These are phyloP conservation scores for Thalassophryne amazonica DNA, from an alignment of 2,797 vertebrate genomes.

Conservation along the genomic window DNA sequence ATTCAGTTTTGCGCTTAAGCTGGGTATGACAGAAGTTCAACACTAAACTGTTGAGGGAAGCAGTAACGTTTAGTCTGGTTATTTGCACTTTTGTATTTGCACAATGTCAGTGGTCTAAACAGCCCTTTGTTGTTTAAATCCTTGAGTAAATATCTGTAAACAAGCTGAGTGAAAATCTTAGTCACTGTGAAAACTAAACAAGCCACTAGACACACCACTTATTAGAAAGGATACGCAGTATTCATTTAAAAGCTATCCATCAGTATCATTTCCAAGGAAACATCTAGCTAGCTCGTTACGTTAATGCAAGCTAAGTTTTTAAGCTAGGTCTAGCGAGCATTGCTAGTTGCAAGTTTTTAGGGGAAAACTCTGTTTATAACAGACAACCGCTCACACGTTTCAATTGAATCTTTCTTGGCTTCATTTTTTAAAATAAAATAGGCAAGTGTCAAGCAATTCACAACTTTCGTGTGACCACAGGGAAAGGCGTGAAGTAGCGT, in stretches of 20 bases:
- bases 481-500: slow-evolving; percentile 16
- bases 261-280: background rate
- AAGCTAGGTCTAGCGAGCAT: background rate
- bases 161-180: too few species aligned
- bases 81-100: background rate
- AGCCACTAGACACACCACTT: too few species aligned
- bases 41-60: background rate
- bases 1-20: too few species aligned
- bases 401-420: too few species aligned
- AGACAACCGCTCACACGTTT: background rate
- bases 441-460: slow-evolving; percentile 1
- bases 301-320: background rate
- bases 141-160: too few species aligned
- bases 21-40: slow-evolving; percentile 48
- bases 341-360: slow-evolving; percentile 6
- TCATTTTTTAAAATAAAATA: too few species aligned
- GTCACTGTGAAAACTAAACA: too few species aligned
- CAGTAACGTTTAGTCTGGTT: background rate
- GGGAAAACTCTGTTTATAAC: fast-evolving
- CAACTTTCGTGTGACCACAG: slow-evolving; percentile 1
- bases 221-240: too few species aligned
- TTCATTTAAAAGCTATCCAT: too few species aligned
- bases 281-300: background rate
- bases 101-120: background rate
- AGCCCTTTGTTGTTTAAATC: too few species aligned